phyloP scores from a whole-genome alignment of 2,113 vertebrate genomes.

The Clarias batrachus region DNA sequence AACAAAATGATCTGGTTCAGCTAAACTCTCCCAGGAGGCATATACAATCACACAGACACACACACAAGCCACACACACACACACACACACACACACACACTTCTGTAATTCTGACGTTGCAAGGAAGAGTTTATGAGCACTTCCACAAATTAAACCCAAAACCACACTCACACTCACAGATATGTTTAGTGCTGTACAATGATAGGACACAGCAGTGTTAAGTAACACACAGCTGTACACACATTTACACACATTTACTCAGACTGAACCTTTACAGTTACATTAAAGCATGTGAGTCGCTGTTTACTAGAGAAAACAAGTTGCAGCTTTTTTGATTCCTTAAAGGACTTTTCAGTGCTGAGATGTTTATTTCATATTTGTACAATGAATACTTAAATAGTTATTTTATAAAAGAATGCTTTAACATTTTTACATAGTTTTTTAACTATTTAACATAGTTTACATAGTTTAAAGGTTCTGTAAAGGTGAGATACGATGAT shows the following conservation, averaged over 20 bases:
- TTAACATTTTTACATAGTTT: too few species aligned
- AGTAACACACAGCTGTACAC: not conserved
- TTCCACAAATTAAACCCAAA: not conserved
- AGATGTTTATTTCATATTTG: too few species aligned
- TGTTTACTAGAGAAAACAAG: not conserved
- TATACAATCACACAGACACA: not conserved
- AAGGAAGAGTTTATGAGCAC: not conserved
- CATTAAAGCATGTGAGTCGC: not conserved
- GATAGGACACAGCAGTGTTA: not conserved
- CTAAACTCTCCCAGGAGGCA: not conserved
- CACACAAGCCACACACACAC: not conserved
- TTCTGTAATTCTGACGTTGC: not conserved
- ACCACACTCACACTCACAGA: not conserved
- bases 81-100: constrained; percentile 1
- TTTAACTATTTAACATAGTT: too few species aligned
- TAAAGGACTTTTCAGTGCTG: not conserved
- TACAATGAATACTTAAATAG: not conserved
- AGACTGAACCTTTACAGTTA: not conserved
- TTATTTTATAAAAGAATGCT: too few species aligned
- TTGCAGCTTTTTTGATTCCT: not conserved
- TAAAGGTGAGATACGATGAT: not conserved
- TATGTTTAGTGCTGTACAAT: not conserved
- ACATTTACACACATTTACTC: not conserved
- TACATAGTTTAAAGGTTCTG: too few species aligned
- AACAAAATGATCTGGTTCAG: not conserved